Evolutionary conservation across 2,797 vertebrate species (phyloP).

Genomic region (Scomberomorus guttatus): DNA sequence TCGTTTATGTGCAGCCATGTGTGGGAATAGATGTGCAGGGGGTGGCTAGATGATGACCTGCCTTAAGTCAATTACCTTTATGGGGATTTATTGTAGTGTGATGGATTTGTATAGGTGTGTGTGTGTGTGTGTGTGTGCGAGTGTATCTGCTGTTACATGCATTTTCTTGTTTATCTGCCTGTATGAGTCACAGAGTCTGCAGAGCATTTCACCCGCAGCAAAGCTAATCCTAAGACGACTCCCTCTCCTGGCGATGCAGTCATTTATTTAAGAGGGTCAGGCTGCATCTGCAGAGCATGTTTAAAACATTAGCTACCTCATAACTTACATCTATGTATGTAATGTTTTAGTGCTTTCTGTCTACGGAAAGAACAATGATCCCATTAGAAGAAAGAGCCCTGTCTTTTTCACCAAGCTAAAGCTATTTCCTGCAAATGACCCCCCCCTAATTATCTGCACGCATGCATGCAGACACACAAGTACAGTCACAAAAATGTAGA

Average conservation of each 20-base stretch:
- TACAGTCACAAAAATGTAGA: slow-evolving; percentile 14
- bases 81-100: slow-evolving; percentile 12
- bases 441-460: slow-evolving; percentile 24
- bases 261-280: slow-evolving; percentile 79
- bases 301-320: slow-evolving; percentile 80
- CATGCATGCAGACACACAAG: slow-evolving; percentile 1
- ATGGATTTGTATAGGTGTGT: slow-evolving; percentile 12
- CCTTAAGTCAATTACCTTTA: slow-evolving; percentile 18
- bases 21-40: background rate
- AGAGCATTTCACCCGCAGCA: slow-evolving; percentile 51
- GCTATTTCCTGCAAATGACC: slow-evolving; percentile 48
- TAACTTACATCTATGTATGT: slow-evolving; percentile 49
- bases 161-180: slow-evolving; percentile 32
- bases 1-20: background rate
- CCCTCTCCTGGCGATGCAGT: slow-evolving; percentile 60
- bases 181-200: slow-evolving; percentile 51
- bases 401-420: slow-evolving; percentile 31
- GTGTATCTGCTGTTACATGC: slow-evolving; percentile 5
- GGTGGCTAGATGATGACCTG: slow-evolving; percentile 1
- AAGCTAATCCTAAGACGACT: slow-evolving; percentile 67
- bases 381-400: slow-evolving; percentile 58
- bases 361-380: slow-evolving; percentile 64
- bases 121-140: background rate
- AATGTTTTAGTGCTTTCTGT: slow-evolving; percentile 61
- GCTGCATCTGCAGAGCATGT: slow-evolving; percentile 75